Evolutionary conservation across 2,888 invertebrate species (phyloP).

Genomic region (Caenorhabditis becei): DNA sequence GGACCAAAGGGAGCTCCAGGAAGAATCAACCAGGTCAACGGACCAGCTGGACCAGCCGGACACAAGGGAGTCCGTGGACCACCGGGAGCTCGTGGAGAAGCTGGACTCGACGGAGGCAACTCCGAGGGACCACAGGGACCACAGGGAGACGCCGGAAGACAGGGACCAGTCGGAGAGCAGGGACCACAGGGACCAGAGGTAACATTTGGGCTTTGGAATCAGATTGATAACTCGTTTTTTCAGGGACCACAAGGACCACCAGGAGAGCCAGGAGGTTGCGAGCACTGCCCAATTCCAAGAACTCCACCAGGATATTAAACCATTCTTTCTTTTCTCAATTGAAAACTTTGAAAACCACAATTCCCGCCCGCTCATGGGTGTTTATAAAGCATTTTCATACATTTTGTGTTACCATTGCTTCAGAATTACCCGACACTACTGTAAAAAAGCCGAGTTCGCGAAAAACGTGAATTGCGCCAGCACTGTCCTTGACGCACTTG

Average conservation of each 20-base stretch:
- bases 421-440: too few species aligned
- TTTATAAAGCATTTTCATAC: conserved; percentile 18
- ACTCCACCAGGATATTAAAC: conserved; percentile 78
- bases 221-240: conserved; percentile 2
- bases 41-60: conserved; percentile 71
- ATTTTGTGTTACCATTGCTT: too few species aligned
- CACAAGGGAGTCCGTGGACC: conserved; percentile 70
- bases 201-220: neutral
- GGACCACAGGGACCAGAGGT: conserved; percentile 74
- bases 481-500: neutral
- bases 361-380: conserved; percentile 39
- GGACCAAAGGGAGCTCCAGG: conserved; percentile 75
- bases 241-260: conserved; percentile 69
- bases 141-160: conserved; percentile 72
- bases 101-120: conserved; percentile 71
- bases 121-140: conserved; percentile 69
- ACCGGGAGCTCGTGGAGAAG: conserved; percentile 75
- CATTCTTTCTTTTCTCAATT: conserved; percentile 9
- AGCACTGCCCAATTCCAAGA: conserved; percentile 74
- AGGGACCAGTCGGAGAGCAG: conserved; percentile 72
- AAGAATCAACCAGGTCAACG: conserved; percentile 72
- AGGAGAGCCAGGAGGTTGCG: conserved; percentile 67
- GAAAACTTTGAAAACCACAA: neutral
- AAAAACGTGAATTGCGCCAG: neutral
- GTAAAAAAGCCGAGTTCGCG: neutral